These are phyloP conservation scores for Prolemur simus DNA, from an alignment of 2,113 vertebrate genomes.

Conservation along the genomic window DNA sequence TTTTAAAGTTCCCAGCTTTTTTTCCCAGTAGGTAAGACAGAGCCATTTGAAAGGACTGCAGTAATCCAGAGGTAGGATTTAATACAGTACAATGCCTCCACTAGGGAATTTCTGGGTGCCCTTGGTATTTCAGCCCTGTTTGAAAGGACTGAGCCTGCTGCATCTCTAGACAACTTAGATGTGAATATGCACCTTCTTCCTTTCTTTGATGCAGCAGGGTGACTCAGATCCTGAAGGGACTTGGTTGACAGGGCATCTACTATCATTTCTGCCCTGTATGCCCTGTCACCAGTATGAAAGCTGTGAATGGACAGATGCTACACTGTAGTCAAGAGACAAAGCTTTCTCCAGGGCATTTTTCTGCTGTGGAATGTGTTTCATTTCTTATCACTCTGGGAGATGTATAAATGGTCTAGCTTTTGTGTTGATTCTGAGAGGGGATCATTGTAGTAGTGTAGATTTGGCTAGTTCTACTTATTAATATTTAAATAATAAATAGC, in stretches of 20 bases:
- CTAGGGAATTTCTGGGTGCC: neutral
- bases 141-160: neutral
- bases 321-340: slow-evolving; percentile 41
- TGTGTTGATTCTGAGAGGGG: slow-evolving; percentile 19
- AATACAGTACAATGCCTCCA: neutral
- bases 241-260: slow-evolving; percentile 25
- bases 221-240: neutral
- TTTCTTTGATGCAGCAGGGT: neutral
- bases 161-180: neutral
- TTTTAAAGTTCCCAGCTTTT: neutral
- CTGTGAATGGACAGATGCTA: neutral
- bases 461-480: slow-evolving; percentile 41
- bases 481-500: slow-evolving; percentile 43
- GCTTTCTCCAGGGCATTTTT: slow-evolving; percentile 21
- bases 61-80: neutral
- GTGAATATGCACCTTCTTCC: neutral
- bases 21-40: neutral
- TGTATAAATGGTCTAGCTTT: slow-evolving; percentile 15
- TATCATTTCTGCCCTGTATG: slow-evolving; percentile 13
- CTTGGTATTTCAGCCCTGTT: neutral
- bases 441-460: neutral
- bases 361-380: slow-evolving; percentile 47
- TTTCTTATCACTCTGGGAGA: slow-evolving; percentile 37
- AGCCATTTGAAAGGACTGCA: neutral
- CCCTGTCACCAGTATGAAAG: slow-evolving; percentile 31